Base-by-base conservation (phyloP, 1,140 invertebrate species). In the Drosophila teissieri region DNA sequence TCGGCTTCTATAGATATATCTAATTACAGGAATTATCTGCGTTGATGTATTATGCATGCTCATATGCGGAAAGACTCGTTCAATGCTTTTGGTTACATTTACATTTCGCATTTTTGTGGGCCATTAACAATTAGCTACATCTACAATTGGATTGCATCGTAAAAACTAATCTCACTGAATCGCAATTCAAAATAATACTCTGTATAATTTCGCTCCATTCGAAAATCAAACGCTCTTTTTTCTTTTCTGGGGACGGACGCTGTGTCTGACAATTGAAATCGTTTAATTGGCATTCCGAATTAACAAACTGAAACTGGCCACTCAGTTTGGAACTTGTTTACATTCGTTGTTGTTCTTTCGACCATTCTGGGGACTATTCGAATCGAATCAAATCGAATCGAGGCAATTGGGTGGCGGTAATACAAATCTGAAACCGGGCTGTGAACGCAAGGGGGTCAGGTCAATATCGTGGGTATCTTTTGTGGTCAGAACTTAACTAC, bases 91-190 rank as follows among this genome's bases (percentile, higher is more conserved):
- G 34, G 57, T 22, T 73, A 75, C 62, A 34, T 67, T 58, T 68
- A 58, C 49, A 73, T 73, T 64, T 82, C 49, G 51, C 74, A 37
- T 54, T 39, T 53, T 52, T 37, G 60, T 52, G 24, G 82, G 62
- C 68, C 53, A 81, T 86, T 78, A 74, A 85, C 63, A 78, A 63
- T 78, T 69, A 73, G 63, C 78, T 86, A 88, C 76, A 88, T 49
- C 78, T 86, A 88, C 84, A 88, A 88, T 88, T 88, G 70, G 60
- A 89, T 88, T 89, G 75, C 72, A 52, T 80, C 62, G 74, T 80
- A 61, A 77, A 77, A 89, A 86, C 82, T 86, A 86, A 63, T 84
- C 65, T 63, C 72, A 72, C 60, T 79, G 37, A 39, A 69, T 69
- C 62, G 54, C 69, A 78, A 65, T 63, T 46, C 40, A 15, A 85